These are phyloP conservation scores for Hiodon tergisus DNA, from an alignment of 2,113 vertebrate species.

Conservation along the genomic window DNA sequence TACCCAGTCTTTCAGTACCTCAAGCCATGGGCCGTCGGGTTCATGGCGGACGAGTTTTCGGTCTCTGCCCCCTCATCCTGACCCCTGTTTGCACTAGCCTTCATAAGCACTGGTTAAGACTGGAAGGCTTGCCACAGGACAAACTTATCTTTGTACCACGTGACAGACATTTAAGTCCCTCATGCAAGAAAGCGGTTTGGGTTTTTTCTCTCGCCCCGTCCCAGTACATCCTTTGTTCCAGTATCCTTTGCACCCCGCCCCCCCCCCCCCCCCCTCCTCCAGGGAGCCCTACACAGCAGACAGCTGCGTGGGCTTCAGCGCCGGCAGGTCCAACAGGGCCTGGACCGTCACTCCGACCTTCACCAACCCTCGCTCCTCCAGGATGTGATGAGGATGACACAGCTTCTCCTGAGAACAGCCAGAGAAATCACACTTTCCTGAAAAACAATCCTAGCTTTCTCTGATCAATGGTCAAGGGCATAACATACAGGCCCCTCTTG, in stretches of 20 bases:
- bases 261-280: no score
- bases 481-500: no score
- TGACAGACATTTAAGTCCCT: constrained; percentile 17
- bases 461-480: no score
- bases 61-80: no score
- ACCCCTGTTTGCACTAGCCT: no score
- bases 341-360: constrained; percentile 92
- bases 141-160: neutral
- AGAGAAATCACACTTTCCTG: constrained; percentile 6
- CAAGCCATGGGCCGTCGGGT: no score
- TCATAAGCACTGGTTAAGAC: neutral
- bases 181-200: constrained; percentile 43
- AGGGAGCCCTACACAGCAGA: constrained; percentile 70
- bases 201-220: constrained; percentile 41
- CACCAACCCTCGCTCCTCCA: constrained; percentile 91
- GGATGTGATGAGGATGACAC: constrained; percentile 95
- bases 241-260: no score
- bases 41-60: no score
- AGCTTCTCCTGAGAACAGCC: constrained; percentile 76
- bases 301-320: constrained; percentile 73
- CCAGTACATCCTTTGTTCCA: no score
- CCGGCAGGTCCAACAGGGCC: constrained; percentile 85
- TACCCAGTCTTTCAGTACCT: no score
- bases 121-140: neutral
- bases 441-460: no score